Evolutionary conservation across 2,113 vertebrate genomes (phyloP).

Genomic region (Hepsetus odoe): DNA sequence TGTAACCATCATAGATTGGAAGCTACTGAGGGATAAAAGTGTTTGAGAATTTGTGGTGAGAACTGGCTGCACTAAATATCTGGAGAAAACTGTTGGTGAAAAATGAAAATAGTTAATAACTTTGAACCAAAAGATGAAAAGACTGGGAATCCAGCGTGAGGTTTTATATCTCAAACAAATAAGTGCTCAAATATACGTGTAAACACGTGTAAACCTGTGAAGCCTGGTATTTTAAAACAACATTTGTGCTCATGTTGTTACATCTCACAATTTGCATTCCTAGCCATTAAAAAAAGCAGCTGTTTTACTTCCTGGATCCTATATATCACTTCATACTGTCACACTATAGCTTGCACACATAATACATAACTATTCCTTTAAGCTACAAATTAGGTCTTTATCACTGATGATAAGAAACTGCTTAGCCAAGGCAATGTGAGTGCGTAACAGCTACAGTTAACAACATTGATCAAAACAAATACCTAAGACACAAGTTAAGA

Average conservation of each 20-base stretch:
- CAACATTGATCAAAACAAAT: background rate
- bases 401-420: conserved; percentile 6
- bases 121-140: background rate
- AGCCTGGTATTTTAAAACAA: background rate
- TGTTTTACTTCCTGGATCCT: background rate
- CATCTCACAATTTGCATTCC: no score
- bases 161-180: background rate
- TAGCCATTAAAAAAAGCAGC: no score
- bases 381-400: background rate
- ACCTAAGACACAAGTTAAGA: background rate
- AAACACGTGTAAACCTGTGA: background rate
- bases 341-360: background rate
- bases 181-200: background rate
- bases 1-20: background rate
- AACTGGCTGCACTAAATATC: background rate
- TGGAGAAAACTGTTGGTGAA: background rate
- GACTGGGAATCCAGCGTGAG: background rate
- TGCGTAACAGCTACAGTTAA: background rate
- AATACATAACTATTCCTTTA: background rate
- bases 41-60: background rate
- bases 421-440: background rate
- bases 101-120: background rate
- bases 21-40: background rate
- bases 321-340: background rate
- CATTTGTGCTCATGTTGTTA: background rate